Percentiles rank a stretch among this genome's conserved stretches.
Conservation (phyloP, 1,140 invertebrate genomes). For the Pomacea maculata region DNA sequence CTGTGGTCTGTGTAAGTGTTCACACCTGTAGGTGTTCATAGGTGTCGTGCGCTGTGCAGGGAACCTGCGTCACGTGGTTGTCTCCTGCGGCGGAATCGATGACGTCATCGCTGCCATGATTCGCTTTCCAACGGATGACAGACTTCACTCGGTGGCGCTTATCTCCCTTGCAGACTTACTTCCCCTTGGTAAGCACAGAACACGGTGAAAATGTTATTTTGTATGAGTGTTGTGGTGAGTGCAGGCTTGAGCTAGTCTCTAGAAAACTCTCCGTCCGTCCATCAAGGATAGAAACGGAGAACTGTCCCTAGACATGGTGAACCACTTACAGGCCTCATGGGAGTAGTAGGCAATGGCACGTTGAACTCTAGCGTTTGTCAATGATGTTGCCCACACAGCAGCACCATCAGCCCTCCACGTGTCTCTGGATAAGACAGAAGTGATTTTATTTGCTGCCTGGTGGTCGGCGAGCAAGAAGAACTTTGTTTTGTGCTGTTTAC, state of each 20-base stretch:
- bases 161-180: conserved; percentile 22
- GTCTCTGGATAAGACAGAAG: neutral
- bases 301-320: too few species aligned
- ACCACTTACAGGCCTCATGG: too few species aligned
- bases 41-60: neutral
- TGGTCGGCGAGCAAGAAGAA: neutral
- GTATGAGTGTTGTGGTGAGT: neutral
- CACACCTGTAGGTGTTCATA: too few species aligned
- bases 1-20: neutral
- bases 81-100: conserved; percentile 1
- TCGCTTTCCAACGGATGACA: conserved; percentile 9
- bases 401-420: neutral
- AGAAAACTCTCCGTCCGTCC: too few species aligned
- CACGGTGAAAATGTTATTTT: neutral
- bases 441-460: neutral
- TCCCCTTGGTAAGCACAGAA: conserved; percentile 10
- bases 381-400: neutral
- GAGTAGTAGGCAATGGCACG: too few species aligned
- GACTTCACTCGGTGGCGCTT: conserved; percentile 19
- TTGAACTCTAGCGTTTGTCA: neutral
- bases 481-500: neutral
- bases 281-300: too few species aligned
- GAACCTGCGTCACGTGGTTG: neutral
- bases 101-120: conserved; percentile 11
- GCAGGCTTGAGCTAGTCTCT: too few species aligned